Base-by-base conservation (phyloP, 2,113 vertebrate species). In the Ranitomeya variabilis region DNA sequence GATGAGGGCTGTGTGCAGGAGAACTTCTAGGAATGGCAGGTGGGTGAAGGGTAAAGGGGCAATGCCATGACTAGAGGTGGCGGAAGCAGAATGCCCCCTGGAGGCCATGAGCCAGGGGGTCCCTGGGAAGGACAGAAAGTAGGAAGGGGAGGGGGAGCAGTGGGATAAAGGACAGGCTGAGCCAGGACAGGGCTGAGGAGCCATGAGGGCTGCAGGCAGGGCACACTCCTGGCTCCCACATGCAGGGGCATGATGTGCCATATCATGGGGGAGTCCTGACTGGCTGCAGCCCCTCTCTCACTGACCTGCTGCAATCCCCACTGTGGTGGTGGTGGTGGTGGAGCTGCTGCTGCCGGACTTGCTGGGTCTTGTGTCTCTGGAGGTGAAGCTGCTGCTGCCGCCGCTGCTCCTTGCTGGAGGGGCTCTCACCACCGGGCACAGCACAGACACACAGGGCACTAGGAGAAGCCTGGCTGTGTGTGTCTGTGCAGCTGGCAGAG, bases 391-490 rank as follows among this genome's bases (percentile, higher is more conserved):
- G 16, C 79, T 59, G 79, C 64, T 69, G 23, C 83, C 78, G 87
- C 71, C 73, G 81, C 87, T 67, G 87, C 87, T 64, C 66, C 45
- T 87, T 59, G 86, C 86, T 80, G 77, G 77, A 71, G 87, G 86
- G 71, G 81, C 45, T 45, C 45, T 79, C 81, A 84, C 81, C 87
- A 89, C 59, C 81, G 87, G 81, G 59, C 78, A 80, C 6, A 81
- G 77, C 87, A 89, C 87, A 89, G 87, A 83, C 81, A 89, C 87
- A 89, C 87, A 89, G 73, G 81, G 87, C 87, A 89, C 55, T 2
- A 31, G 77, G 55, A 82, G 79, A 83, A 89, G 80, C 87, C 87
- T 88, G 59, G 31, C 12, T 82, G 87, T 88, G 74, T 86, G 77
- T 69, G 54, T 71, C 64, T 87, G 86, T 87, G 80, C 80, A 83